Evolutionary conservation across 2,113 vertebrate species (phyloP).

Genomic region (Sylvietta virens): DNA sequence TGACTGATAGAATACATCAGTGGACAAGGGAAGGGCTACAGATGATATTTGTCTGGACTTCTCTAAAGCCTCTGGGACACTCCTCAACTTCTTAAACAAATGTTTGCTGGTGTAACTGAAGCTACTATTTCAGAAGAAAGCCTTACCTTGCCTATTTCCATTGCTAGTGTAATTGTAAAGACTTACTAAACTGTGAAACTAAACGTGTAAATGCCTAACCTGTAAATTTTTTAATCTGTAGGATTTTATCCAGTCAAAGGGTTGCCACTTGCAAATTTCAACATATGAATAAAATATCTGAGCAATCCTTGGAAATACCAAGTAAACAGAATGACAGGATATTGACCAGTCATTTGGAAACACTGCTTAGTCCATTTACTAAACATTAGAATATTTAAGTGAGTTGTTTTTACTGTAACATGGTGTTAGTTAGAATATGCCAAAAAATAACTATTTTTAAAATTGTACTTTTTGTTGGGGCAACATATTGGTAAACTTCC

Average conservation of each 20-base stretch:
- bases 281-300: background rate
- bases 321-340: background rate
- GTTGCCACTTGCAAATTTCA: background rate
- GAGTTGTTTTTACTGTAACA: background rate
- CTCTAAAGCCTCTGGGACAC: background rate
- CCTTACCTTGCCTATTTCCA: background rate
- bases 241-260: background rate
- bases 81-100: background rate
- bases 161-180: background rate
- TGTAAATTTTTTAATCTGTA: fast-evolving
- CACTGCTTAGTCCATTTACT: background rate
- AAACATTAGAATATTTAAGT: background rate
- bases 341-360: background rate
- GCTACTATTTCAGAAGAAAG: background rate
- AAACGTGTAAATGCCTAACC: background rate
- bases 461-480: background rate
- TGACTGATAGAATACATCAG: background rate
- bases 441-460: slow-evolving; percentile 5
- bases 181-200: background rate
- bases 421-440: background rate
- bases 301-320: background rate
- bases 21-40: background rate
- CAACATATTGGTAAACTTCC: background rate
- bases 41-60: background rate
- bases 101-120: background rate